Evolutionary conservation across 2,113 vertebrate genomes (phyloP), one percentile per base, ranked within the genome.

Genomic region (Choloepus hoffmanni): DNA sequence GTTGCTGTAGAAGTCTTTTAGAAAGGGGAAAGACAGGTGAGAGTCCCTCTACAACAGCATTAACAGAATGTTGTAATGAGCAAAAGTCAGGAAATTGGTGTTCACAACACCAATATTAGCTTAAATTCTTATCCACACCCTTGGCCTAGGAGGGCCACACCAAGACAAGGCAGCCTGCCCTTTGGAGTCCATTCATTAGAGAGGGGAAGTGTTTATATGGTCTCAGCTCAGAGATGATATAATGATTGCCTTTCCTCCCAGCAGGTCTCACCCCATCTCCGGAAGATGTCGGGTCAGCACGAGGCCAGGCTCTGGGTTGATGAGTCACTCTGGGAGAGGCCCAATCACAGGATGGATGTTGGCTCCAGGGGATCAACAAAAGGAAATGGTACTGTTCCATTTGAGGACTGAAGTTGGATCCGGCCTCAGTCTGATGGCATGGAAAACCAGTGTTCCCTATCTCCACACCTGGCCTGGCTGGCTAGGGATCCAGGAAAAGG

Each of bases 351-450:
- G 92, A 96, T 82, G 77, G 93, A 94, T 92, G 87, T 40, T 90
- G 67, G 36, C 65, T 97, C 81, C 8, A 28, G 79, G 62, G 90
- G 82, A 93, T 14, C 83, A 72, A 78, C 2, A 7, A 79, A 95
- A 98, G 95, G 96, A 98, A 97, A 98, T 93, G 89, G 96, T 94
- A 98, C 96, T 94, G 96, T 97, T 96, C 81, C 93, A 78, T 93
- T 70, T 78, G 93, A 97, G 95, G 60, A 93, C 84, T 89, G 93
- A 77, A 78, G 94, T 94, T 67, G 88, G 55, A 62, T 79, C 65
- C 94, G 91, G 87, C 83, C 74, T 96, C 89, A 89, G 65, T 63
- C 55, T 88, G 65, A 96, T 95, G 93, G 86, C 94, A 85, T 97
- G 92, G 90, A 96, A 96, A 97, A 93, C 43, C 94, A 72, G 36